Conservation (phyloP, 2,113 vertebrate species). For the Chionis minor region DNA sequence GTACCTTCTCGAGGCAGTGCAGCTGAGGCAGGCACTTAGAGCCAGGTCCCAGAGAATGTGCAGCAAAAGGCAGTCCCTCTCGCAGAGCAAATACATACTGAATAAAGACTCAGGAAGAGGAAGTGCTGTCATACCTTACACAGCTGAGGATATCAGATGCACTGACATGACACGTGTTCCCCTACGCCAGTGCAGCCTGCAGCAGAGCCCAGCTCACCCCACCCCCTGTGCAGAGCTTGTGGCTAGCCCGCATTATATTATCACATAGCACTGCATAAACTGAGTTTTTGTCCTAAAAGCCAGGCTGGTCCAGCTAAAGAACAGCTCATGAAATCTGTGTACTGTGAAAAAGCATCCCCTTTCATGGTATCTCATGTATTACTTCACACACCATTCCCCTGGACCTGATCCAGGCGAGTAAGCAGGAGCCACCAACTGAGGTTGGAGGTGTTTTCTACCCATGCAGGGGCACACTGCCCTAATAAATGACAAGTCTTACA, state of each 20-base stretch:
- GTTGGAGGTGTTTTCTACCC: not conserved
- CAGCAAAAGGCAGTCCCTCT: not conserved
- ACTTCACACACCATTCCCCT: not conserved
- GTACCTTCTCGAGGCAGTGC: not conserved
- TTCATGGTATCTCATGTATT: not conserved
- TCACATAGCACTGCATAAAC: not conserved
- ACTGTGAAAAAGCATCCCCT: not conserved
- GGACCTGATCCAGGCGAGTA: not conserved
- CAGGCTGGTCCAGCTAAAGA: not conserved
- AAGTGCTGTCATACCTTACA: not conserved
- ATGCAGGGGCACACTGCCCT: not conserved
- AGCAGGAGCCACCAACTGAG: not conserved
- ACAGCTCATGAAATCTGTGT: not conserved
- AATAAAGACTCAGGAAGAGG: not conserved
- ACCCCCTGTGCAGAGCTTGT: not conserved
- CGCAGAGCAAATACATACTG: not conserved
- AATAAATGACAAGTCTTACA: not conserved
- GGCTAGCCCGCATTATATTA: not conserved
- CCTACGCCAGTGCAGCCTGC: fast-evolving
- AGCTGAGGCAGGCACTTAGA: not conserved
- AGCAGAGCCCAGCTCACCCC: not conserved
- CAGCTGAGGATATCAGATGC: not conserved
- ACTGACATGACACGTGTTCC: not conserved
- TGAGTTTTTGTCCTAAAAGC: not conserved
- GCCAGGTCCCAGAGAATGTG: not conserved